Conservation (phyloP, 2,797 vertebrate genomes). For the Anabacerthia variegaticeps region DNA sequence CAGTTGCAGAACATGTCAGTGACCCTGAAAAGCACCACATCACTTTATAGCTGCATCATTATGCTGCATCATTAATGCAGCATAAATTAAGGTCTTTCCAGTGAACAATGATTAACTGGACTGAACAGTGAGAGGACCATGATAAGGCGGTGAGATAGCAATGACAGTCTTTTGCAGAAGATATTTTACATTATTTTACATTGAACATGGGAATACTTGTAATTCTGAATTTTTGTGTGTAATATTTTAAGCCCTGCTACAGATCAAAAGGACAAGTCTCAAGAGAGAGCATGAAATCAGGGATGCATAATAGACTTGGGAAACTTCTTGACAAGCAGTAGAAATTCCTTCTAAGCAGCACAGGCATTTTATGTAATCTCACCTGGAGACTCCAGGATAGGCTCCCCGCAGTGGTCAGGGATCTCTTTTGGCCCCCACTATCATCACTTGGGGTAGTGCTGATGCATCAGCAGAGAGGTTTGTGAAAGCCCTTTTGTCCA, state of each 20-base stretch:
- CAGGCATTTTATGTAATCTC: neutral
- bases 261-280: neutral
- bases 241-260: neutral
- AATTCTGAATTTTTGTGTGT: neutral
- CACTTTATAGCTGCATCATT: neutral
- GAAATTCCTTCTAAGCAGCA: neutral
- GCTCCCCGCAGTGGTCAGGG: fast-evolving
- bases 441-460: neutral
- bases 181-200: neutral
- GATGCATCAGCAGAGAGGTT: neutral
- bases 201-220: neutral
- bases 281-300: neutral
- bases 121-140: neutral
- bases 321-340: neutral
- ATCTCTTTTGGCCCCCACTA: neutral
- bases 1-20: neutral
- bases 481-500: neutral
- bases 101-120: neutral
- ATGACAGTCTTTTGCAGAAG: neutral
- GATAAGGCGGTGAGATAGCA: neutral
- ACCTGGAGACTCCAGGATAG: neutral
- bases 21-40: neutral
- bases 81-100: neutral
- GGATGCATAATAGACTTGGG: neutral
- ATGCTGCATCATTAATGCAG: neutral